Percentiles rank a stretch among this genome's conserved stretches.
phyloP scores from a whole-genome alignment of 2,113 vertebrate genomes.

The Sclerurus mexicanus region DNA sequence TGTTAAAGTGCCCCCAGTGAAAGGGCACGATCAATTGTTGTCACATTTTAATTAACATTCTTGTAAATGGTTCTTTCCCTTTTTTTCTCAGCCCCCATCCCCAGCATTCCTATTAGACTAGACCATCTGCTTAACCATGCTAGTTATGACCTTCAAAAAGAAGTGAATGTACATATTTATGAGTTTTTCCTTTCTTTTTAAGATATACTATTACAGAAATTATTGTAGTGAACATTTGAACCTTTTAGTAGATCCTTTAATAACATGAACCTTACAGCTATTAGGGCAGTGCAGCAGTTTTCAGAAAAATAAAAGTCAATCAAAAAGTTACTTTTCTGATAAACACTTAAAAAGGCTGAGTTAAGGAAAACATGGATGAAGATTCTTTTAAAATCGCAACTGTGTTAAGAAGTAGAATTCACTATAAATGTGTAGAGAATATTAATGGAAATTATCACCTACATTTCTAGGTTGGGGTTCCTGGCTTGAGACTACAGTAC shows the following conservation, averaged over 20 bases:
- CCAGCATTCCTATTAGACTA: background rate
- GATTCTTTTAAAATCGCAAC: background rate
- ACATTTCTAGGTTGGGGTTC: background rate
- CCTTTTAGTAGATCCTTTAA: background rate
- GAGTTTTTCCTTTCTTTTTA: background rate
- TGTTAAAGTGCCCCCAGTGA: background rate
- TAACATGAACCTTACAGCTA: background rate
- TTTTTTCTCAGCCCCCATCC: background rate
- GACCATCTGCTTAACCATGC: background rate
- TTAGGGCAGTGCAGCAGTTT: background rate
- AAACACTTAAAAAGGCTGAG: background rate
- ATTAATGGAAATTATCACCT: background rate
- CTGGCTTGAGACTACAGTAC: background rate
- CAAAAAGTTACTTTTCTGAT: background rate
- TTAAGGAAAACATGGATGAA: background rate
- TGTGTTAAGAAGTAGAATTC: background rate
- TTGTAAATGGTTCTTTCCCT: background rate
- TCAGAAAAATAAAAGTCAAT: background rate
- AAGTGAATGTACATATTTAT: background rate
- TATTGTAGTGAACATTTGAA: background rate
- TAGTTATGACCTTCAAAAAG: background rate
- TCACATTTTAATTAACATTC: background rate
- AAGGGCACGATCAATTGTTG: background rate
- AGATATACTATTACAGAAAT: background rate
- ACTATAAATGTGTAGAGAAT: background rate